A percentile compares a stretch with the other conserved stretches of the same genome.
Evolutionary conservation across 2,797 vertebrate genomes (phyloP).

Genomic region (Amphiprion clarkii): DNA sequence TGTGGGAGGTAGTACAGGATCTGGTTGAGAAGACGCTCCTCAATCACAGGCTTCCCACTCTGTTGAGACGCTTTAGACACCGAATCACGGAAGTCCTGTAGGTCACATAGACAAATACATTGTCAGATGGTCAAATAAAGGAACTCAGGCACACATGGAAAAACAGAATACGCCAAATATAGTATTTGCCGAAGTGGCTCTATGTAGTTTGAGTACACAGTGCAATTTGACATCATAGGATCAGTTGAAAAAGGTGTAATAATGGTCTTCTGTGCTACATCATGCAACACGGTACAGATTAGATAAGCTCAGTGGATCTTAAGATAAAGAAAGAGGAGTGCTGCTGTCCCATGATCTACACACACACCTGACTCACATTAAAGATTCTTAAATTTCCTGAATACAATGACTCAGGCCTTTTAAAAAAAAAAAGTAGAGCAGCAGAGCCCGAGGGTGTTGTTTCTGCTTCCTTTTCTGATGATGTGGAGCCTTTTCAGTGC

Average conservation of each 20-base stretch:
- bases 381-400: constrained; percentile 30
- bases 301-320: not conserved
- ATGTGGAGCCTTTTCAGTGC: constrained; percentile 48
- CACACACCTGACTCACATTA: constrained; percentile 33
- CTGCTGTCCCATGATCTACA: constrained; percentile 7
- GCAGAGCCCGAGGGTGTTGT: constrained; percentile 19
- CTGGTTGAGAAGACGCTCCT: constrained; percentile 93
- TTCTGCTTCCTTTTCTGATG: constrained; percentile 64
- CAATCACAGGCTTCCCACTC: constrained; percentile 93
- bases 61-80: constrained; percentile 89
- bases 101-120: not conserved
- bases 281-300: not conserved
- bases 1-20: constrained; percentile 97
- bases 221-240: not conserved
- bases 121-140: constrained; percentile 11
- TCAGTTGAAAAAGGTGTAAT: not conserved
- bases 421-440: not conserved
- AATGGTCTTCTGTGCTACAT: not conserved
- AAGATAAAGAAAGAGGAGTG: constrained; percentile 13
- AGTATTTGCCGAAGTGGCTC: not conserved
- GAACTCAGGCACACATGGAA: not conserved
- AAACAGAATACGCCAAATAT: not conserved
- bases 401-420: constrained; percentile 45
- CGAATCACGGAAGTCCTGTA: constrained; percentile 93
- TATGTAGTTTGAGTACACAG: not conserved